Percentiles rank a stretch among this genome's conserved stretches.
These are phyloP conservation scores for Drosophila ironensis DNA, from an alignment of 1,140 invertebrate species.

Conservation along the genomic window DNA sequence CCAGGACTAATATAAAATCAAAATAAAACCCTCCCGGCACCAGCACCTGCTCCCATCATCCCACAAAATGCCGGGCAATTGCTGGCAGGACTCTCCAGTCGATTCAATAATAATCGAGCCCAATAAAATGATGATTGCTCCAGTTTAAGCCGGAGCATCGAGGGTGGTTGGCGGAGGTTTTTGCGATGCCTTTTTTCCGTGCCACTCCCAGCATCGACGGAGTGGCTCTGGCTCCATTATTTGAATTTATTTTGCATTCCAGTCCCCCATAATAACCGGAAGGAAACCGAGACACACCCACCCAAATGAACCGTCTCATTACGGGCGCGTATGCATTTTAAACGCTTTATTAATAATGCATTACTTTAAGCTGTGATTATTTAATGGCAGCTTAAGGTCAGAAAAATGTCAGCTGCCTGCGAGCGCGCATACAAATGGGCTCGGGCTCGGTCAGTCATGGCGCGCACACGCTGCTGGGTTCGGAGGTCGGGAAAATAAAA, in stretches of 20 bases:
- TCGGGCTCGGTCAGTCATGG: not conserved
- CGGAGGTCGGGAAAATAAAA: slow-evolving; percentile 31
- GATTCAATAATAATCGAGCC: slow-evolving; percentile 73
- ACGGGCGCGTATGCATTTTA: slow-evolving; percentile 38
- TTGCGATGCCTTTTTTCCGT: too few relatives aligned
- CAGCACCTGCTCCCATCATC: slow-evolving; percentile 22
- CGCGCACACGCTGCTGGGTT: too few relatives aligned
- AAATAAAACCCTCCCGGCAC: slow-evolving; percentile 48
- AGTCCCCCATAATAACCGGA: slow-evolving; percentile 40
- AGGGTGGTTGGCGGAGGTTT: not conserved
- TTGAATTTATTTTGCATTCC: slow-evolving; percentile 4
- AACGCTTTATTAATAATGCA: slow-evolving; percentile 52
- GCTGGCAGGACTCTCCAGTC: slow-evolving; percentile 7
- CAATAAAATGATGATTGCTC: slow-evolving; percentile 72
- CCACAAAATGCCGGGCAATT: slow-evolving; percentile 33
- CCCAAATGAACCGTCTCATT: slow-evolving; percentile 39
- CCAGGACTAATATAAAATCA: slow-evolving; percentile 35
- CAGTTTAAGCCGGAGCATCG: slow-evolving; percentile 30
- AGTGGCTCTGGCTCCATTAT: not conserved
- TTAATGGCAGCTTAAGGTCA: slow-evolving; percentile 57
- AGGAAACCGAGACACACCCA: slow-evolving; percentile 18
- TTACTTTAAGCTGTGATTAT: slow-evolving; percentile 53
- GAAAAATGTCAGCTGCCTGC: slow-evolving; percentile 34
- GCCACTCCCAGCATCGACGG: not conserved
- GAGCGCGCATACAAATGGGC: not conserved